These are phyloP conservation scores for Andrena haemorrhoa DNA, from an alignment of 2,888 invertebrate genomes.

Conservation along the genomic window DNA sequence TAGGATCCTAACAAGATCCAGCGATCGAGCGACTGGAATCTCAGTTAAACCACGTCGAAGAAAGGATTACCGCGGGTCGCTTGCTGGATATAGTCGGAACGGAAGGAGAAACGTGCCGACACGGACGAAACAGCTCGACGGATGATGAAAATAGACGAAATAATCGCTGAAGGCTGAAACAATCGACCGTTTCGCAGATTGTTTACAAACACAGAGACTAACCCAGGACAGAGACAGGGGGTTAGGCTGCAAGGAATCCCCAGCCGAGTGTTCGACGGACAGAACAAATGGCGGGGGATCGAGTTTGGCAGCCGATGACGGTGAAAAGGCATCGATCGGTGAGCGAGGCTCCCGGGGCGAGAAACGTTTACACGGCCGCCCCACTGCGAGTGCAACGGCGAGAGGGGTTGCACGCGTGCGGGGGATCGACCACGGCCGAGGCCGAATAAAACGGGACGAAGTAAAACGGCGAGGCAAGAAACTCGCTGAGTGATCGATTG, in stretches of 20 bases:
- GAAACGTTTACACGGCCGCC: neutral
- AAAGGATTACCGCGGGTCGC: no score
- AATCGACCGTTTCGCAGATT: neutral
- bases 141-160: no score
- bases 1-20: no score
- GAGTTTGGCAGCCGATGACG: slow-evolving; percentile 13
- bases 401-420: neutral
- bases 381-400: neutral
- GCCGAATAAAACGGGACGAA: slow-evolving; percentile 1
- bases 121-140: no score
- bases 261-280: slow-evolving; percentile 1
- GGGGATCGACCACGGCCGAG: slow-evolving; percentile 6
- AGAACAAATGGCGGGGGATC: slow-evolving; percentile 28
- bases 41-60: no score
- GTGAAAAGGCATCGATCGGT: slow-evolving; percentile 10
- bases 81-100: no score
- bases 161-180: neutral
- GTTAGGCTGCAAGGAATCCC: neutral
- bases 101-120: no score
- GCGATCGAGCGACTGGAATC: no score
- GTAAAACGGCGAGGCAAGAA: slow-evolving; percentile 5
- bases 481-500: slow-evolving; percentile 13
- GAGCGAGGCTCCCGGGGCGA: neutral
- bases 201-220: neutral
- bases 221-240: neutral